Conservation (phyloP, 1,140 invertebrate genomes). For the Macrobrachium rosenbergii region DNA sequence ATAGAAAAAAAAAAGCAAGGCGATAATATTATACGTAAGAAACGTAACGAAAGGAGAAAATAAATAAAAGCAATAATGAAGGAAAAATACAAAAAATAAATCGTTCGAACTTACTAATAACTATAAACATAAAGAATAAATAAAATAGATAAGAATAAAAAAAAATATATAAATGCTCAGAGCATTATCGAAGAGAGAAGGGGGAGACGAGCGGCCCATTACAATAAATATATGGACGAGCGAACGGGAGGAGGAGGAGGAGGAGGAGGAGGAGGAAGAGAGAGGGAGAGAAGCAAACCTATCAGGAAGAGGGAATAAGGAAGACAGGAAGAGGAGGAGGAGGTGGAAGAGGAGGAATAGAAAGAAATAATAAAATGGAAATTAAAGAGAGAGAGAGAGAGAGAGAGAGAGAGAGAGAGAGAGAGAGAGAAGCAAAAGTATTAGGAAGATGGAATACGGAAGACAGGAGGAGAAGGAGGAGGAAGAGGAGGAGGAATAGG, state of each 20-base stretch:
- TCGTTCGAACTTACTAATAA: background rate
- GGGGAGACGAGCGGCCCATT: background rate
- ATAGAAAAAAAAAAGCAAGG: background rate
- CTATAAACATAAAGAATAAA: background rate
- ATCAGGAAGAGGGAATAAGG: too few species aligned
- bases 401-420: too few species aligned
- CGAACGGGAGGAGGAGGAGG: background rate
- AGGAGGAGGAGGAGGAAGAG: background rate
- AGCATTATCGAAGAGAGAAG: background rate
- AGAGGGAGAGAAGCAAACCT: background rate
- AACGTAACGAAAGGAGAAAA: background rate
- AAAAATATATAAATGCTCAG: background rate
- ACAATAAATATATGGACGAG: too few species aligned
- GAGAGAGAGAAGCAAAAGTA: too few species aligned
- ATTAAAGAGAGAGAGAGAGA: too few species aligned
- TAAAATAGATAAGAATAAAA: background rate
- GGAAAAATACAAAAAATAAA: background rate
- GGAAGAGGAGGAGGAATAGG: background rate
- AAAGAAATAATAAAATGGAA: too few species aligned
- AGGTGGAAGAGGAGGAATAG: too few species aligned
- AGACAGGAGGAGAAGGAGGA: background rate
- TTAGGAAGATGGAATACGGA: too few species aligned
- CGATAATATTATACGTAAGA: background rate
- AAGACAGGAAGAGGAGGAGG: too few species aligned
- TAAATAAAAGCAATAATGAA: background rate